These are phyloP conservation scores for Psittacula derbiana DNA, from an alignment of 2,797 vertebrate species.

Conservation along the genomic window DNA sequence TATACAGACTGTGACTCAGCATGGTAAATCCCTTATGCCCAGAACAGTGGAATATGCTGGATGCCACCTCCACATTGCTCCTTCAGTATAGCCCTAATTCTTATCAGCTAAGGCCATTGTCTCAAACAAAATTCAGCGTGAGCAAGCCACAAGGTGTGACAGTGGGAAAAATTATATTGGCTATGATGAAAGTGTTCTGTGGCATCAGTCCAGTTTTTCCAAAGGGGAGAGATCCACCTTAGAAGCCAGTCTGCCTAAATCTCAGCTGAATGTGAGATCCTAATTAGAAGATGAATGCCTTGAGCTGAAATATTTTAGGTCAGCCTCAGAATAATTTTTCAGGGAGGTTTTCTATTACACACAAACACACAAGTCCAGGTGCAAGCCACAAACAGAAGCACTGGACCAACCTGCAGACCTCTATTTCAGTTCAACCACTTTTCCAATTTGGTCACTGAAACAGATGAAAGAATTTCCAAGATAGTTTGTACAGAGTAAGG, in stretches of 20 bases:
- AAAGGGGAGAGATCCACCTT: neutral
- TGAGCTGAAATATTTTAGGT: neutral
- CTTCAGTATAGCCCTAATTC: neutral
- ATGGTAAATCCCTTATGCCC: neutral
- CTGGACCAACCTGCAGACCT: neutral
- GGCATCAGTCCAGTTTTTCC: neutral
- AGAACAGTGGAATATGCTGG: neutral
- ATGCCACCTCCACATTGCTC: neutral
- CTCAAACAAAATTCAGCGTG: neutral
- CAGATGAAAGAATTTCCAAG: neutral
- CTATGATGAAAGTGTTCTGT: neutral
- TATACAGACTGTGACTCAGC: slow-evolving; percentile 1
- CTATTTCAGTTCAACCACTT: neutral
- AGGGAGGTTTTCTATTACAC: neutral
- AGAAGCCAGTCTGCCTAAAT: neutral
- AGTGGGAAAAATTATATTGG: neutral
- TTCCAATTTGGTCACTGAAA: neutral
- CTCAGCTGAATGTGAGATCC: neutral
- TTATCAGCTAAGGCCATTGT: neutral
- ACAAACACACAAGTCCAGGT: neutral
- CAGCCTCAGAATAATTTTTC: neutral
- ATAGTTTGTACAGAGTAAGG: neutral
- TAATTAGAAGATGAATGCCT: neutral
- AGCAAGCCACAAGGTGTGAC: neutral
- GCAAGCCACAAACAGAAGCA: neutral